phyloP scores from a whole-genome alignment of 2,113 vertebrate genomes.

The Oreocharis arfaki region DNA sequence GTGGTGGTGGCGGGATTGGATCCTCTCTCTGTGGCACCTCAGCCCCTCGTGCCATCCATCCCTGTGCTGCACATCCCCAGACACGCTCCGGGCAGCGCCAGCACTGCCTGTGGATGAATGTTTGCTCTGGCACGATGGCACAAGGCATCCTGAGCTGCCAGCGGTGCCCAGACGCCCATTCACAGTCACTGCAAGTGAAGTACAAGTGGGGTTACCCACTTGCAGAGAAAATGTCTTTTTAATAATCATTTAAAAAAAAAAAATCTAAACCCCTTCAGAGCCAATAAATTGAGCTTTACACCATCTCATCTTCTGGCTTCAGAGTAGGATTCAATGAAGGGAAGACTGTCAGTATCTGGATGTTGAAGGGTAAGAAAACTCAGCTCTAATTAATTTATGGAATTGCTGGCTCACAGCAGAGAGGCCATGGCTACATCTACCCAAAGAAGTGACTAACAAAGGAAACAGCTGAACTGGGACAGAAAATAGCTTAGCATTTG shows the following conservation, averaged over 20 bases:
- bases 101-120: background rate
- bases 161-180: fast-evolving
- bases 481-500: background rate
- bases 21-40: fast-evolving
- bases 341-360: background rate
- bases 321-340: background rate
- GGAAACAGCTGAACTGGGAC: background rate
- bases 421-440: background rate
- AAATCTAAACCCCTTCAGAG: background rate
- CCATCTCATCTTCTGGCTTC: background rate
- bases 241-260: background rate
- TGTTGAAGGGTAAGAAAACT: background rate
- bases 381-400: background rate
- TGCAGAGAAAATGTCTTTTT: background rate
- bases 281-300: background rate
- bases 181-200: background rate
- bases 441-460: background rate
- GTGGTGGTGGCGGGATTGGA: background rate
- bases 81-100: background rate
- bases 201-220: background rate
- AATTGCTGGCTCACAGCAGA: background rate
- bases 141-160: background rate
- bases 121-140: background rate
- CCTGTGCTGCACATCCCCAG: background rate
- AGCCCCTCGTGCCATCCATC: background rate